Conservation (phyloP, 2,888 invertebrate species). For the Patella depressa region DNA sequence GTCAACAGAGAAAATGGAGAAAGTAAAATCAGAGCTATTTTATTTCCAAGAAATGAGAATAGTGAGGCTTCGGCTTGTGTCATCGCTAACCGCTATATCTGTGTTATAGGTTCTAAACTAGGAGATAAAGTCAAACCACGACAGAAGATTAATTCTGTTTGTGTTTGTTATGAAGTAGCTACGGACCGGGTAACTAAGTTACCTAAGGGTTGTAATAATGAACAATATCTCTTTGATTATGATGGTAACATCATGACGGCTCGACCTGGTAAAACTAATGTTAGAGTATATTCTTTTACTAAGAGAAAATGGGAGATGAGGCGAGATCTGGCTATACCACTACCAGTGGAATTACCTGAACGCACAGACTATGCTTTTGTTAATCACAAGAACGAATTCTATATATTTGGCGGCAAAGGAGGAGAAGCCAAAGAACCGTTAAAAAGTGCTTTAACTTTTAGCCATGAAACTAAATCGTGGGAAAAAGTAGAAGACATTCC, state of each 20-base stretch:
- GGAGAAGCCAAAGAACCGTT: constrained; percentile 33
- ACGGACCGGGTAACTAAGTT: constrained; percentile 33
- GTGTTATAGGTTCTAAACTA: constrained; percentile 47
- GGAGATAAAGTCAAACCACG: constrained; percentile 31
- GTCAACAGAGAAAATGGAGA: constrained; percentile 37
- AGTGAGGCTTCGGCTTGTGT: constrained; percentile 41
- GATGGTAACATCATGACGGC: constrained; percentile 44
- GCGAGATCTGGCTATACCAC: constrained; percentile 38
- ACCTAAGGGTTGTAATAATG: constrained; percentile 40
- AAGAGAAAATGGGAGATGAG: constrained; percentile 37
- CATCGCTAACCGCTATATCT: constrained; percentile 42
- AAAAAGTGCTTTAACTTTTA: constrained; percentile 39
- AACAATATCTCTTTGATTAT: constrained; percentile 41
- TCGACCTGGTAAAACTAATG: constrained; percentile 43
- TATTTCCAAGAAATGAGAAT: constrained; percentile 42
- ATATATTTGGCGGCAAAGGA: constrained; percentile 48
- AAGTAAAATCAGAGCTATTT: constrained; percentile 38
- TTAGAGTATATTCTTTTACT: constrained; percentile 39
- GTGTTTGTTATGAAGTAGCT: constrained; percentile 41
- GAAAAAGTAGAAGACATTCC: constrained; percentile 45
- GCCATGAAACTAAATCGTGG: constrained; percentile 41
- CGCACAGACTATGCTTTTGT: constrained; percentile 44
- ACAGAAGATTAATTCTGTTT: constrained; percentile 32
- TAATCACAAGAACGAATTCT: constrained; percentile 42
- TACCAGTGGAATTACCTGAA: constrained; percentile 36